Conservation (phyloP, 2,888 invertebrate species). For the Sarcophaga caerulescens region DNA sequence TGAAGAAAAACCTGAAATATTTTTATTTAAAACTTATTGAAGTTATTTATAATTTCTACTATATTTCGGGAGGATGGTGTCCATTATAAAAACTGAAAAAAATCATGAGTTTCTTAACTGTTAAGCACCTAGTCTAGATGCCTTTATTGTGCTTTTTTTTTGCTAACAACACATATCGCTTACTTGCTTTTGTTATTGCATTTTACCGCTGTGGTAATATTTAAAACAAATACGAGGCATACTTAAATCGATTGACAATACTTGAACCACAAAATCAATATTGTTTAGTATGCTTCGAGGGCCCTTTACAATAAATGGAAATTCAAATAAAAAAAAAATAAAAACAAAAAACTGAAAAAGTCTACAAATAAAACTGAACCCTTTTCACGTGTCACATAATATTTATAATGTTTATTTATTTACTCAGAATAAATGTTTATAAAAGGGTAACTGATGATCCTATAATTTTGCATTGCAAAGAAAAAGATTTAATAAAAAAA, state of each 20-base stretch:
- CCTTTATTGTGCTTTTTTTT: neutral
- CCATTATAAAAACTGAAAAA: no score
- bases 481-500: no score
- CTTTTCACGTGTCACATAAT: neutral
- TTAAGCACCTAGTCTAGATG: neutral
- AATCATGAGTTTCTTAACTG: no score
- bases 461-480: no score
- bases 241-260: neutral
- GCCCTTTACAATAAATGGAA: neutral
- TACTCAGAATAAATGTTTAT: no score
- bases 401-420: neutral
- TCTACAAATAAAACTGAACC: neutral
- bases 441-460: no score
- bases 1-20: no score
- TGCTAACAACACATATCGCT: no score
- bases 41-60: no score
- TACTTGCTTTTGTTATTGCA: no score
- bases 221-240: neutral
- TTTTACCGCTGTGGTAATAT: neutral
- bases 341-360: neutral
- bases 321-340: neutral
- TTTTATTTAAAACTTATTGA: no score
- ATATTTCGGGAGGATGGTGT: no score
- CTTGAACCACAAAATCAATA: neutral
- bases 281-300: neutral